Base-by-base conservation (phyloP, 2,888 invertebrate species). In the Eilema griseolum region DNA sequence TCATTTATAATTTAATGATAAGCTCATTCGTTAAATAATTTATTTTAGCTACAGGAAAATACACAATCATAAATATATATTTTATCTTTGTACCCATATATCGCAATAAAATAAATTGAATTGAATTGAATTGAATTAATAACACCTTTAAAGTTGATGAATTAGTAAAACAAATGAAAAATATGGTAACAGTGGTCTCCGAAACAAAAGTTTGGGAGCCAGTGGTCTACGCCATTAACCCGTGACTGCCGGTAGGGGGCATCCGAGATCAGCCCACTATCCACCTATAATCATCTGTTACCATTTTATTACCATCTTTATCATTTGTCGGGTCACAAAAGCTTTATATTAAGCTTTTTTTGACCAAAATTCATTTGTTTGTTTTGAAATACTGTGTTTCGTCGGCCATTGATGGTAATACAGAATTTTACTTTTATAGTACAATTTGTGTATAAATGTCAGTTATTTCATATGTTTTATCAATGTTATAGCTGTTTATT, bases 241-340 rank as follows among this genome's bases (percentile, higher is more conserved):
- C 72, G 83, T 65, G 70, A 69, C 67, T 65, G 73, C 24, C 81
- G 69, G 66, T 78, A 72, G 83, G 85, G 85, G 85, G 85, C 70
- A 65, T 68, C 72, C 76, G 61, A 67, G 69, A 70, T 71, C 78
- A 76, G 61, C 77, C 82, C 78, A 79, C 85, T 77, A 83, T 79
- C 82, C 71, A 66, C 78, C 86, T 80, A 89, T 89, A 87, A 89
- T 83, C 88, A 84, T 89, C 85, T 83, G 83, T 89, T 88, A 87
- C 83, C 78, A 85, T 89, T 89, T 89, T 89, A 89, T 89, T 84
- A 83, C 83, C 82, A 80, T 85, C 78, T 83, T 80, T 80, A 83
- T 77, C 78, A 83, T 86, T 86, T 83, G 85, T 83, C 83, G 81
- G 79, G 80, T 83, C 85, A 85, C 82, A 79, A 80, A 84, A 78